These are phyloP conservation scores for Lophius piscatorius DNA, from an alignment of 2,113 vertebrate genomes.

Conservation along the genomic window DNA sequence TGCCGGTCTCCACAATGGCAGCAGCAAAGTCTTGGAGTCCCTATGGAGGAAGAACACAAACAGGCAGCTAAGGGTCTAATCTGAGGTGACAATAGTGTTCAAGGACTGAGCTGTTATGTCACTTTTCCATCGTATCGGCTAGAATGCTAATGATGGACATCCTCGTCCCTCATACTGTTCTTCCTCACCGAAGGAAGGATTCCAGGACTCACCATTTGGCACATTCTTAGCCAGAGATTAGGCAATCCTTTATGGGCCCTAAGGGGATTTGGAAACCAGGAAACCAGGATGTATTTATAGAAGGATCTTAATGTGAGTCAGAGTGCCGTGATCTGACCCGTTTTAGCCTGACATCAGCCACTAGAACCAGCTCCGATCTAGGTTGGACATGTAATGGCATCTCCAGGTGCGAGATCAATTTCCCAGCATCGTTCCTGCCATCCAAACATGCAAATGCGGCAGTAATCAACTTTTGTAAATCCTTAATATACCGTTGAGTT, in stretches of 20 bases:
- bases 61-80: slow-evolving; percentile 53
- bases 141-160: slow-evolving; percentile 36
- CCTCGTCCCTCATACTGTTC: not conserved
- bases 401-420: slow-evolving; percentile 52
- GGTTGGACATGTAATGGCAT: slow-evolving; percentile 19
- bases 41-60: slow-evolving; percentile 22
- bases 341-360: slow-evolving; percentile 40
- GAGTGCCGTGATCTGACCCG: slow-evolving; percentile 42
- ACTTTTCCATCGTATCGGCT: slow-evolving; percentile 27
- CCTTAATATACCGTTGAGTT: slow-evolving; percentile 22
- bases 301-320: slow-evolving; percentile 41
- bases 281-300: slow-evolving; percentile 60
- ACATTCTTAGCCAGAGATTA: slow-evolving; percentile 34
- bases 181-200: slow-evolving; percentile 8
- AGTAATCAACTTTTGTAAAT: slow-evolving; percentile 49
- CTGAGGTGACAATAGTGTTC: slow-evolving; percentile 48
- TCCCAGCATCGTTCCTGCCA: slow-evolving; percentile 4
- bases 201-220: slow-evolving; percentile 26
- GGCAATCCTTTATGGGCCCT: slow-evolving; percentile 33
- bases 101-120: slow-evolving; percentile 49
- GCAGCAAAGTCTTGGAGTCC: slow-evolving; percentile 36
- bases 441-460: slow-evolving; percentile 21
- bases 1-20: slow-evolving; percentile 52
- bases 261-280: slow-evolving; percentile 67
- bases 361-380: slow-evolving; percentile 28